Evolutionary conservation across 1,140 invertebrate species (phyloP), one percentile per base, ranked within the genome.

Genomic region (Trichogramma pretiosum): DNA sequence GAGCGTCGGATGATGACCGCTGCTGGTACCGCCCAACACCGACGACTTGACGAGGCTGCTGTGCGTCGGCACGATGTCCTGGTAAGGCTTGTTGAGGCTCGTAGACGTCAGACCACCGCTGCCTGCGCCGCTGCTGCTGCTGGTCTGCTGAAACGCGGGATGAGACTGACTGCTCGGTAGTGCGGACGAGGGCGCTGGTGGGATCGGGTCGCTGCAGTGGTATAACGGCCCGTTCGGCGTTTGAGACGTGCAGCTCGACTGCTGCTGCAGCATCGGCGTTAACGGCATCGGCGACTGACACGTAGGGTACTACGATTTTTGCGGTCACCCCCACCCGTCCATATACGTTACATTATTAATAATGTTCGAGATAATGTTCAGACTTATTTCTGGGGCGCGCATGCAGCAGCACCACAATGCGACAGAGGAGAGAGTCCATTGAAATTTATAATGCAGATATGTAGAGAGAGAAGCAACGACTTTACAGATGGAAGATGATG

Each of bases 81-180:
- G 5, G 7, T 16, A 14, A 5, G 9, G 7, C n/a, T n/a, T n/a
- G n/a, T n/a, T n/a, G n/a, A n/a, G n/a, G n/a, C n/a, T n/a, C n/a
- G n/a, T n/a, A 5, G 33, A 5, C 33, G 7, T 34, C 9, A 11
- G 17, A 30, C 17, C 4, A 14, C 26, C 2, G 40, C 30, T 43
- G 40, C 21, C n/a, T 26, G 3, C 33, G 58, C 13, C 24, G 42
- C 41, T 62, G 58, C 34, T 68, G 63, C 23, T 69, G 68, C 32
- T 66, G 64, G 10, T 68, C 43, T 69, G 67, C 36, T 68, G 68
- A 58, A 68, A 70, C 33, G 61, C 69, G 22, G 65, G 66, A 43
- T 68, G 76, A 58, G 67, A 80, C 67, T 66, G 79, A 57, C 68
- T 81, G 58, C 58, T 76, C 59, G 63, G 79, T 50, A 64, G 74